Percentiles rank a stretch among this genome's conserved stretches.
phyloP scores from a whole-genome alignment of 2,113 vertebrate species.

The Bagarius yarrelli region DNA sequence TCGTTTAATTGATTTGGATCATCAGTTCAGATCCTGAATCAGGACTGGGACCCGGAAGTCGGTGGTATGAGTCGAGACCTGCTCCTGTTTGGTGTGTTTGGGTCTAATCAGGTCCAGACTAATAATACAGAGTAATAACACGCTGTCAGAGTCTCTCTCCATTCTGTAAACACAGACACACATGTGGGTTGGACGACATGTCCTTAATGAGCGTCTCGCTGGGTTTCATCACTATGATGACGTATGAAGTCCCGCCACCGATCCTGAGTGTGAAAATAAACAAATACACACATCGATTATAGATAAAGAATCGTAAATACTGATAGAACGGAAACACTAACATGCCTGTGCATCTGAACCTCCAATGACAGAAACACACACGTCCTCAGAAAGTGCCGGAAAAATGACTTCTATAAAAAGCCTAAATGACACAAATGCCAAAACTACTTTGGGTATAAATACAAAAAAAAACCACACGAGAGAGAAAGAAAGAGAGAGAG shows the following conservation, averaged over 20 bases:
- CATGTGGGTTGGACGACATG: not conserved
- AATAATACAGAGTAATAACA: conserved; percentile 37
- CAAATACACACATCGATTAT: not conserved
- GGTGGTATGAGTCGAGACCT: too few species aligned
- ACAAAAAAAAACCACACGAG: conserved; percentile 19
- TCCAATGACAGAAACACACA: not conserved
- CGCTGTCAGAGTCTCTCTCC: conserved; percentile 29
- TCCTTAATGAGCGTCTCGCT: not conserved
- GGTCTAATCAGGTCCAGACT: conserved; percentile 6
- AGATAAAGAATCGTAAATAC: not conserved
- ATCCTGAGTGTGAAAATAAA: not conserved
- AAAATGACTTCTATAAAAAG: conserved; percentile 31
- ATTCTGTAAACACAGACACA: conserved; percentile 30
- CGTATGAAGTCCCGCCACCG: not conserved
- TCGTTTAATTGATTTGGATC: not conserved
- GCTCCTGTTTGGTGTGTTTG: not conserved
- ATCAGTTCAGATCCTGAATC: not conserved
- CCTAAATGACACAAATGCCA: conserved; percentile 24
- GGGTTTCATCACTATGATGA: not conserved
- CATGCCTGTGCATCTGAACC: conserved; percentile 3
- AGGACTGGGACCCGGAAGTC: not conserved
- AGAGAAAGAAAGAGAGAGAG: conserved; percentile 5
- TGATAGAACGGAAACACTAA: not conserved
- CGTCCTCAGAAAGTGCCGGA: not conserved
- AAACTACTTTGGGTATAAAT: conserved; percentile 44